Conservation (phyloP, 2,888 invertebrate species). For the Dicycla oo region DNA sequence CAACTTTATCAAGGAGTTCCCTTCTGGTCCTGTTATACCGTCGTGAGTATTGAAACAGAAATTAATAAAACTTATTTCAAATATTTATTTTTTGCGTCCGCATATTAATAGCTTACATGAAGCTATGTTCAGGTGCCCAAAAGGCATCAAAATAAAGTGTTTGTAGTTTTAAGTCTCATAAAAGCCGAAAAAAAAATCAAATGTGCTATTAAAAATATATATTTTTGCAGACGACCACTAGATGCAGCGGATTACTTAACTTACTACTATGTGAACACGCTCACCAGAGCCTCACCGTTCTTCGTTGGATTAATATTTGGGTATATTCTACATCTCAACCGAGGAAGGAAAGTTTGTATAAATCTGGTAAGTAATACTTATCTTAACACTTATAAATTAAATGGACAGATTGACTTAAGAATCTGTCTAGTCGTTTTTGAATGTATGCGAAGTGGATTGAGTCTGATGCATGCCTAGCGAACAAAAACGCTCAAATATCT, state of each 20-base stretch:
- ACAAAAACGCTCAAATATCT: not conserved
- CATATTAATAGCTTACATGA: not conserved
- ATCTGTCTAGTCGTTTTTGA: not conserved
- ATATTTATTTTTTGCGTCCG: not conserved
- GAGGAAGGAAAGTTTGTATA: constrained; percentile 63
- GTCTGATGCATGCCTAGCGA: not conserved
- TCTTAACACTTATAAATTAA: not conserved
- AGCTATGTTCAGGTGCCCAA: no score
- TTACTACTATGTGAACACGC: constrained; percentile 76
- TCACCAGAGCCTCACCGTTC: constrained; percentile 78
- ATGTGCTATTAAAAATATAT: not conserved
- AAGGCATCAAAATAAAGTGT: not conserved
- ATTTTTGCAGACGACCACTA: constrained; percentile 51
- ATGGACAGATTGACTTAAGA: not conserved
- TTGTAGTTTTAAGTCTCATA: not conserved
- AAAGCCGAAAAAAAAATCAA: not conserved
- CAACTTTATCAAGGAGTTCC: constrained; percentile 73
- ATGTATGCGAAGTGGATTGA: not conserved
- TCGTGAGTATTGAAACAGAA: constrained; percentile 69
- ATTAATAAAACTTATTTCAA: not conserved
- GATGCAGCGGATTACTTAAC: constrained; percentile 60
- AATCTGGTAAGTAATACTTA: constrained; percentile 70
- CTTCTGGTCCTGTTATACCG: constrained; percentile 65
- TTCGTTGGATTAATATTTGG: constrained; percentile 81
- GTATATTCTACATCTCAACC: constrained; percentile 74